Conservation (phyloP, 2,113 vertebrate genomes). For the Salvelinus sp. region DNA sequence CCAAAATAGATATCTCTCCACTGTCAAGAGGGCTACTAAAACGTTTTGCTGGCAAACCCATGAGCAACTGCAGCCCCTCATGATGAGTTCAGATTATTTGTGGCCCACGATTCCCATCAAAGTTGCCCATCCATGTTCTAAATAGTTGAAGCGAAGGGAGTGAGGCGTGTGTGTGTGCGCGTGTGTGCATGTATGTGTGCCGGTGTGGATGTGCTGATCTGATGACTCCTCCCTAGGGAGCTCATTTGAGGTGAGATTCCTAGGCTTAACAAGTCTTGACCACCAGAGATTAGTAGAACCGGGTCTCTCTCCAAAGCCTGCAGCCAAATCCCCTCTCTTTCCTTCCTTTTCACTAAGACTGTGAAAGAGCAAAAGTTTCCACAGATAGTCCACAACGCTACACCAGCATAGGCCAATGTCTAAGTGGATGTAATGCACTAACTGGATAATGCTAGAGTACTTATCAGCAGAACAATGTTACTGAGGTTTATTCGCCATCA, state of each 20-base stretch:
- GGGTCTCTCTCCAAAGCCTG: conserved; percentile 21
- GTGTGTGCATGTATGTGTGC: conserved; percentile 36
- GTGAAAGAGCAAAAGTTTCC: neutral
- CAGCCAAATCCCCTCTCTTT: conserved; percentile 3
- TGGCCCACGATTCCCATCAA: too few species aligned
- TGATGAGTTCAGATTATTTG: too few species aligned
- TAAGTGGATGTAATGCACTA: neutral
- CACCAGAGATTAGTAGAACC: conserved; percentile 40
- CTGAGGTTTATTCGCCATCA: neutral
- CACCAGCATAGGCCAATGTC: too few species aligned
- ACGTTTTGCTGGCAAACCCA: too few species aligned
- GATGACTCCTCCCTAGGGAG: conserved; percentile 53
- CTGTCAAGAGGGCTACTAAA: too few species aligned
- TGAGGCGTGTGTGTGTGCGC: conserved; percentile 42
- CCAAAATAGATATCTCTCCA: too few species aligned
- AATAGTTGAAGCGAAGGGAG: conserved; percentile 40
- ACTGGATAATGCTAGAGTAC: neutral
- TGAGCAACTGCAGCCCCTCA: too few species aligned
- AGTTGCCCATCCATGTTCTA: too few species aligned
- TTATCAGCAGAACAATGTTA: neutral
- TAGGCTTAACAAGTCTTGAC: conserved; percentile 51
- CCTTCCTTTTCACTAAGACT: conserved; percentile 9
- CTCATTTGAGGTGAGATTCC: conserved; percentile 67
- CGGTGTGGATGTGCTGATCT: conserved; percentile 24
- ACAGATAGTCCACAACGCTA: neutral